A percentile compares a stretch with the other conserved stretches of the same genome.
phyloP scores from a whole-genome alignment of 2,888 invertebrate genomes.

The Cetonia aurata region DNA sequence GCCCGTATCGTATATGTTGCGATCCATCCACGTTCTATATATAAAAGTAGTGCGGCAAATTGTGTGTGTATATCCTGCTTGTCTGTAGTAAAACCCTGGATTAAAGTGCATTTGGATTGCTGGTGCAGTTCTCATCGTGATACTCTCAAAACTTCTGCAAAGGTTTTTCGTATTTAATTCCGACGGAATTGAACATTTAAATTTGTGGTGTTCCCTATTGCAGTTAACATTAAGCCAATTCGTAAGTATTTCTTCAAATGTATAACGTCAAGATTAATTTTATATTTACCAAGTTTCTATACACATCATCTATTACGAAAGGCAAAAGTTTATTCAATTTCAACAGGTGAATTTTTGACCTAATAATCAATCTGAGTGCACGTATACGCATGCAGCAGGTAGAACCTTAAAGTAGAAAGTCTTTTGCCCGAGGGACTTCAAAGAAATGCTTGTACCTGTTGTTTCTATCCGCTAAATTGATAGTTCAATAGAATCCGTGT shows the following conservation, averaged over 20 bases:
- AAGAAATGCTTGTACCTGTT: constrained; percentile 17
- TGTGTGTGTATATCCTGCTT: too few species aligned
- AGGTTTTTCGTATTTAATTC: too few species aligned
- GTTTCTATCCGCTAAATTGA: constrained; percentile 1
- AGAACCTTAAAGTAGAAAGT: constrained; percentile 37
- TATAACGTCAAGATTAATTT: background rate
- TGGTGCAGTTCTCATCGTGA: too few species aligned
- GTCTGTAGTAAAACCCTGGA: too few species aligned
- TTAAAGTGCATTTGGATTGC: too few species aligned
- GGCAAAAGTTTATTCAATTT: background rate
- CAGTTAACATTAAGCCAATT: too few species aligned
- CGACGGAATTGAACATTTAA: too few species aligned
- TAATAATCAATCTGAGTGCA: constrained; percentile 32
- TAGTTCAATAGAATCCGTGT: constrained; percentile 5
- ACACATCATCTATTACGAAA: background rate
- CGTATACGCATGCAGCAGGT: constrained; percentile 12
- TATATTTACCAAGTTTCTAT: background rate
- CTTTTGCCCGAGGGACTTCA: constrained; percentile 31
- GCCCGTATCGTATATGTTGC: background rate
- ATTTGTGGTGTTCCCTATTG: too few species aligned
- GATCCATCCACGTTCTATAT: background rate
- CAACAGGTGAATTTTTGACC: constrained; percentile 40
- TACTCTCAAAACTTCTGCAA: too few species aligned
- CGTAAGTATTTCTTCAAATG: too few species aligned
- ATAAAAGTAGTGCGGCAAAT: constrained; percentile 17